phyloP scores from a whole-genome alignment of 2,888 invertebrate genomes.

The Drosophila kuntzei region DNA sequence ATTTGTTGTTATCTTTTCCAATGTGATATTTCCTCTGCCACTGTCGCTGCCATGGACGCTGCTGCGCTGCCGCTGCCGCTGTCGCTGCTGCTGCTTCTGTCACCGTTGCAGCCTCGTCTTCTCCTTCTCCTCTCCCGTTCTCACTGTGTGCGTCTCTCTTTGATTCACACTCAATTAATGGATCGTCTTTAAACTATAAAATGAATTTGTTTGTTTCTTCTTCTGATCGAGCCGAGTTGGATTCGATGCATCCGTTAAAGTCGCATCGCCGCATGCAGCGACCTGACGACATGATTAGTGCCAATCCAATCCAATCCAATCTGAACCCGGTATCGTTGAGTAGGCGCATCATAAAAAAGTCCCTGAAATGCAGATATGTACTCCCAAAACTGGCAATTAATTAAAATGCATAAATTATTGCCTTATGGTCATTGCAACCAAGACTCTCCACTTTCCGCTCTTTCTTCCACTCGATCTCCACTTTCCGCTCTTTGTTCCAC shows the following conservation, averaged over 20 bases:
- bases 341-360: constrained; percentile 47
- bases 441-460: background rate
- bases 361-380: constrained; percentile 23
- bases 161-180: constrained; percentile 59
- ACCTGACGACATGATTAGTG: constrained; percentile 63
- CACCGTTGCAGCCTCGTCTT: background rate
- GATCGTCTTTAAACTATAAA: constrained; percentile 54
- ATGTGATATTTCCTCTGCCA: constrained; percentile 38
- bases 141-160: constrained; percentile 18
- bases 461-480: too few species aligned
- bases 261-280: constrained; percentile 11
- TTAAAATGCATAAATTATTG: constrained; percentile 71
- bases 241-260: constrained; percentile 12
- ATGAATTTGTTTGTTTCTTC: constrained; percentile 40
- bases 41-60: background rate
- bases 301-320: background rate
- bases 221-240: constrained; percentile 9
- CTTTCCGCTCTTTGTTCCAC: background rate
- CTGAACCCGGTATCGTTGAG: constrained; percentile 6
- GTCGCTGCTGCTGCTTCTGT: background rate
- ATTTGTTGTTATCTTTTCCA: constrained; percentile 49
- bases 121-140: background rate
- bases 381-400: constrained; percentile 56
- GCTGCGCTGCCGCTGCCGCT: constrained; percentile 7
- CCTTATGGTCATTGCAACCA: constrained; percentile 5